phyloP scores from a whole-genome alignment of 2,113 vertebrate genomes.

The Hemiscyllium ocellatum region DNA sequence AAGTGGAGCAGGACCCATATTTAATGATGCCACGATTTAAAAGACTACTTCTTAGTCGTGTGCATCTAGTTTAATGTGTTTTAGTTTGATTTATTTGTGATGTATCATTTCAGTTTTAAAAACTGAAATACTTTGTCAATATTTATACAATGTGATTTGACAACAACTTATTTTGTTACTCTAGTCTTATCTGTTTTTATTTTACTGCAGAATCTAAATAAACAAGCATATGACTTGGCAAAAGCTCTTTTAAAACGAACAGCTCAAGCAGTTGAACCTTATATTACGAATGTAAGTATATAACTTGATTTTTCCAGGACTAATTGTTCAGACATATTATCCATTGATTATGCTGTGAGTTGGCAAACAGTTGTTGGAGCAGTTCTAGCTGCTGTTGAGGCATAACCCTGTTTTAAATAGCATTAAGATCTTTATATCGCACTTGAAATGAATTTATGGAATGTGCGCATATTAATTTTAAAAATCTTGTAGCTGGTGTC shows the following conservation, averaged over 20 bases:
- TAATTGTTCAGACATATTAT: background rate
- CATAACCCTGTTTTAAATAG: background rate
- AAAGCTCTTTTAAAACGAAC: slow-evolving; percentile 97
- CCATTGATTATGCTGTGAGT: background rate
- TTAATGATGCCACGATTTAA: background rate
- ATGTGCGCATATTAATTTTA: background rate
- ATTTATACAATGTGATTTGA: background rate
- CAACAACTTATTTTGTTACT: slow-evolving; percentile 8
- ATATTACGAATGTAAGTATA: slow-evolving; percentile 95
- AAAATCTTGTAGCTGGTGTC: too few species aligned
- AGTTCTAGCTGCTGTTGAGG: background rate
- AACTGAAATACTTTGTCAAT: background rate
- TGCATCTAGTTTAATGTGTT: background rate
- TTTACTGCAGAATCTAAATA: slow-evolving; percentile 84
- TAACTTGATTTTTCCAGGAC: background rate
- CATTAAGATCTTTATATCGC: background rate
- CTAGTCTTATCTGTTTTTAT: slow-evolving; percentile 2
- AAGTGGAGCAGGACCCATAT: background rate
- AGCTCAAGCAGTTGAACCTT: slow-evolving; percentile 92
- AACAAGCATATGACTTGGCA: slow-evolving; percentile 95
- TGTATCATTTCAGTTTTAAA: background rate
- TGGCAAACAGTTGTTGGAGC: background rate
- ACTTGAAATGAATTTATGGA: background rate
- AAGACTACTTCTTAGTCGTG: background rate
- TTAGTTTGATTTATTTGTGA: background rate